These are phyloP conservation scores for Gymnoscelis rufifasciata DNA, from an alignment of 2,888 invertebrate genomes.

Conservation along the genomic window DNA sequence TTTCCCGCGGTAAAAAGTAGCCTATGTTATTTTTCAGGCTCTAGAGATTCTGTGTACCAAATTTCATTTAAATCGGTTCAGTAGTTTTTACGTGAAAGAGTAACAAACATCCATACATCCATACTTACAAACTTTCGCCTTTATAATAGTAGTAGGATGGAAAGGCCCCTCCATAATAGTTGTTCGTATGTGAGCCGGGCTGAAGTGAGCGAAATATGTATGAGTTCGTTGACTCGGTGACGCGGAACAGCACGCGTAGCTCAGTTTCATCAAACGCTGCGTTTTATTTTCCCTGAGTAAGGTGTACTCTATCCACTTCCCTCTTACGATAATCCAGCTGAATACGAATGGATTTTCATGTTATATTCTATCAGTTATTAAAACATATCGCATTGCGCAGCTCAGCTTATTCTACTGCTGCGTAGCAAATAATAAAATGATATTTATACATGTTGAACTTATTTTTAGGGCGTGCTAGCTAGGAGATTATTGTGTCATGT, in stretches of 20 bases:
- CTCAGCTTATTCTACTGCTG: slow-evolving; percentile 27
- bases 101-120: too few species aligned
- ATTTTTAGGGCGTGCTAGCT: slow-evolving; percentile 3
- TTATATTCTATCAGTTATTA: slow-evolving; percentile 38
- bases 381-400: slow-evolving; percentile 36
- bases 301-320: slow-evolving; percentile 38
- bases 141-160: too few species aligned
- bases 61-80: too few species aligned
- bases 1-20: too few species aligned
- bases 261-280: slow-evolving; percentile 44
- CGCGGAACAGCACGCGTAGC: slow-evolving; percentile 37
- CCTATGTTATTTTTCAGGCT: too few species aligned
- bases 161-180: background rate
- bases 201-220: slow-evolving; percentile 22
- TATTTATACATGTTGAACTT: slow-evolving; percentile 20
- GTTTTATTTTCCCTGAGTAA: slow-evolving; percentile 36
- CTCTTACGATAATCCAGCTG: slow-evolving; percentile 43
- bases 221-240: slow-evolving; percentile 38
- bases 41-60: too few species aligned
- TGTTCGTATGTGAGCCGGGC: slow-evolving; percentile 6
- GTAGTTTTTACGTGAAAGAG: too few species aligned
- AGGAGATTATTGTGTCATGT: slow-evolving; percentile 1
- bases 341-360: slow-evolving; percentile 37
- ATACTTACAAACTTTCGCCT: too few species aligned
- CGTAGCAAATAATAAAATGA: slow-evolving; percentile 36